Conservation (phyloP, 2,888 invertebrate species). For the Itoplectis maculator region DNA sequence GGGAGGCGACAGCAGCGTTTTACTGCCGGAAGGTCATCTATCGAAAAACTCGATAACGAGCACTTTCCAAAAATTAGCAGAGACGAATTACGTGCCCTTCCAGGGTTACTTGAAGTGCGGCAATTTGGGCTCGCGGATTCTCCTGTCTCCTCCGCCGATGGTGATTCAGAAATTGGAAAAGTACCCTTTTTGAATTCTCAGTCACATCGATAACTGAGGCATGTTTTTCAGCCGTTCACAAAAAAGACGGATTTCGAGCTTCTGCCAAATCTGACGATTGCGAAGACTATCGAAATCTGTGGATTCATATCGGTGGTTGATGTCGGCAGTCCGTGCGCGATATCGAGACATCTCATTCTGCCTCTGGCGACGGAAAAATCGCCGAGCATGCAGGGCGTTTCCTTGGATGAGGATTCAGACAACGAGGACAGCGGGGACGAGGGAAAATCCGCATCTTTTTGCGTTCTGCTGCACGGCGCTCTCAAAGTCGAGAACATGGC, state of each 20-base stretch:
- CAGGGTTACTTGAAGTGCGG: constrained; percentile 91
- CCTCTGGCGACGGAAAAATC: constrained; percentile 87
- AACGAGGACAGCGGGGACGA: constrained; percentile 88
- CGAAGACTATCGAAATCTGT: constrained; percentile 92
- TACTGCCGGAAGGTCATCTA: constrained; percentile 87
- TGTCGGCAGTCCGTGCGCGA: constrained; percentile 94
- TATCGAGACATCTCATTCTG: constrained; percentile 95
- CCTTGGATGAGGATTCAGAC: constrained; percentile 85
- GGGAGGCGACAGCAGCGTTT: constrained; percentile 88
- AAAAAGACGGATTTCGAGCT: constrained; percentile 88
- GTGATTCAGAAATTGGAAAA: constrained; percentile 80
- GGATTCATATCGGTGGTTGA: constrained; percentile 96
- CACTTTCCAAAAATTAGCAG: constrained; percentile 88
- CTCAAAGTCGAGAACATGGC: constrained; percentile 97
- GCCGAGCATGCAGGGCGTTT: constrained; percentile 83
- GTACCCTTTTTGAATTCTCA: no score
- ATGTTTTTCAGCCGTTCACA: constrained; percentile 85
- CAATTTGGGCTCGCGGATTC: constrained; percentile 89
- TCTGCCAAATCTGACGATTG: constrained; percentile 87
- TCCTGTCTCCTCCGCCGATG: constrained; percentile 91
- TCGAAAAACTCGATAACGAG: constrained; percentile 82
- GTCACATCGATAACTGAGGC: constrained; percentile 14
- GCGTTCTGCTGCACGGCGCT: constrained; percentile 96
- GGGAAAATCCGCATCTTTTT: constrained; percentile 94
- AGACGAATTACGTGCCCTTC: constrained; percentile 90